Conservation (phyloP, 2,888 invertebrate species). For the Linnaemya vulpina region DNA sequence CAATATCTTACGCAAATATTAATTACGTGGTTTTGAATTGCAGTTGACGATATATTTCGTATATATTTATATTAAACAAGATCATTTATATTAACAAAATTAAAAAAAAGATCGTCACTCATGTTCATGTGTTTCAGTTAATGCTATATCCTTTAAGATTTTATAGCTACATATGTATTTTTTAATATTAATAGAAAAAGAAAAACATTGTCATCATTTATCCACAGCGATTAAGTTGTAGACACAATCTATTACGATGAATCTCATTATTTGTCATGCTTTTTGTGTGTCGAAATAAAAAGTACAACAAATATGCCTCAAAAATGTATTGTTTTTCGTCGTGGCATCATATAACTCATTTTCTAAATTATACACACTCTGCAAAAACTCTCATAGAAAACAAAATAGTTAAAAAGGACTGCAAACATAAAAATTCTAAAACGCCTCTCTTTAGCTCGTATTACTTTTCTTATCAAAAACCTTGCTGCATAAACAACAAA, state of each 20-base stretch:
- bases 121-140: slow-evolving; percentile 24
- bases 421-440: slow-evolving; percentile 74
- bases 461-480: slow-evolving; percentile 75
- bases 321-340: slow-evolving; percentile 60
- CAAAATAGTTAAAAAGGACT: slow-evolving; percentile 57
- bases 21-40: too few relatives aligned
- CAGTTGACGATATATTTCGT: slow-evolving; percentile 31
- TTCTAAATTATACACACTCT: slow-evolving; percentile 65
- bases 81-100: slow-evolving; percentile 38
- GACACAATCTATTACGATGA: slow-evolving; percentile 83
- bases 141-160: slow-evolving; percentile 19
- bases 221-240: slow-evolving; percentile 83
- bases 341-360: slow-evolving; percentile 66
- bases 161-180: slow-evolving; percentile 6
- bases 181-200: slow-evolving; percentile 72
- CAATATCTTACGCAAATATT: too few relatives aligned
- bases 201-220: slow-evolving; percentile 81
- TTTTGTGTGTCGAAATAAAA: slow-evolving; percentile 72
- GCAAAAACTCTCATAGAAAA: slow-evolving; percentile 70
- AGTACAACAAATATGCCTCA: slow-evolving; percentile 41
- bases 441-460: slow-evolving; percentile 82
- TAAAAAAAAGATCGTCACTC: slow-evolving; percentile 61
- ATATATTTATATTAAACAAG: slow-evolving; percentile 56
- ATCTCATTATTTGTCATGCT: slow-evolving; percentile 82
- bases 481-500: slow-evolving; percentile 48